Evolutionary conservation across 2,888 invertebrate genomes (phyloP), one percentile per base, ranked within the genome.

Genomic region (Protonemura montana): DNA sequence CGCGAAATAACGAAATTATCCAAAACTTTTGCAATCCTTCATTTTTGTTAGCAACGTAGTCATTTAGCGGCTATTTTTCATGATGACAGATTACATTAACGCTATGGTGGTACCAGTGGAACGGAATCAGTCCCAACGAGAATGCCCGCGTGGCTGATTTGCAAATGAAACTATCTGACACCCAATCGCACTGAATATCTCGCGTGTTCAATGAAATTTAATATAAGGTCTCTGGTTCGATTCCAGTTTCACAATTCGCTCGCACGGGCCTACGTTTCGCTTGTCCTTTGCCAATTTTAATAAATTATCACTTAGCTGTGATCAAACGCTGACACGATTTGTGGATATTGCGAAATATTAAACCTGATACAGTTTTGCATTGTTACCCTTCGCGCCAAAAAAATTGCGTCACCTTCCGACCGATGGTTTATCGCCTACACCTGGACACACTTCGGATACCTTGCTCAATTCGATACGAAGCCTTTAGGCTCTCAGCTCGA

Each of bases 151-250:
- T 59, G 59, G 59, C 13, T 59, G 59, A 59, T 59, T 59, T 59
- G 59, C 21, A 59, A 10, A 16, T 59, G 13, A 59, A 59, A 59
- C 59, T 59, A 59, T 59, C 59, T 3, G 13, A 13, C 59, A 59
- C 21, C 21, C 59, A 59, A 59, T 59, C 59, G 3, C 59, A 59
- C 21, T 59, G 59, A 10, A 59, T 21, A 59, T 13, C 59, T 59
- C 59, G 59, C 3, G 59, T 59, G 59, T 59, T 59, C 59, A 21
- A 3, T 59, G 13, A 59, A 21, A 59, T 21, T 16, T 59, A 59
- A 59, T 21, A 59, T 59, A 59, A 59, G 59, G 59, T 59, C 59
- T n/a, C 59, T 59, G 59, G 59, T 59, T 59, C 59, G 59, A 59
- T 59, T 59, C 59, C 59, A 59, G 59, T 13, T 59, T 59, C 59